phyloP scores from a whole-genome alignment of 2,113 vertebrate genomes.

The Puffinus mauretanicus region DNA sequence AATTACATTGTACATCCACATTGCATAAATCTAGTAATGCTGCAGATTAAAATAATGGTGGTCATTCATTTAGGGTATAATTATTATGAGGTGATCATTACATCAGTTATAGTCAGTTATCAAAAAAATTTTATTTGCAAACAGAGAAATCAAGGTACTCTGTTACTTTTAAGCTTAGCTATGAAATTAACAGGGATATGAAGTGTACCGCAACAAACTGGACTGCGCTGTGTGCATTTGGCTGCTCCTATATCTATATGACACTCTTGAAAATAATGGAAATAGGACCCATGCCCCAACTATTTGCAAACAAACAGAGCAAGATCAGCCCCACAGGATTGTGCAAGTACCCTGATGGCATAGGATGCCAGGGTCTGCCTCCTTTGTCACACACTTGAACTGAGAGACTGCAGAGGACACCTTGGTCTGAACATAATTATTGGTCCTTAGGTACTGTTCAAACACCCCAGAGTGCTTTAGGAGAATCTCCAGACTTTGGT shows the following conservation, averaged over 20 bases:
- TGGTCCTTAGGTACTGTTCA: background rate
- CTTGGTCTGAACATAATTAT: background rate
- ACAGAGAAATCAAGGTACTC: background rate
- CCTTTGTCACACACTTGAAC: background rate
- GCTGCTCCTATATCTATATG: background rate
- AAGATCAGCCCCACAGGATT: background rate
- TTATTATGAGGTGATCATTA: background rate
- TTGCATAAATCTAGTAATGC: background rate
- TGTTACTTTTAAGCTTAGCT: background rate
- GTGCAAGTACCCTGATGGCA: background rate
- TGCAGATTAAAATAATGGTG: background rate
- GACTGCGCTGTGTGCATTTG: background rate
- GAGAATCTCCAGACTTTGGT: background rate
- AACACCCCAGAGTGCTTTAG: background rate
- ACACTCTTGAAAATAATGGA: background rate
- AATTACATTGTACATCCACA: background rate
- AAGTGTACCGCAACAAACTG: background rate
- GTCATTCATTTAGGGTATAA: background rate
- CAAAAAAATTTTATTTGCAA: background rate
- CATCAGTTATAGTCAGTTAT: background rate
- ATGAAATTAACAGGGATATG: background rate
- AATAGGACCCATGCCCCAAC: background rate
- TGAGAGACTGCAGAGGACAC: background rate
- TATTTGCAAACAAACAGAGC: background rate
- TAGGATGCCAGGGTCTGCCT: background rate